Evolutionary conservation across 2,113 vertebrate species (phyloP).

Genomic region (Melanotaenia duboulayi): DNA sequence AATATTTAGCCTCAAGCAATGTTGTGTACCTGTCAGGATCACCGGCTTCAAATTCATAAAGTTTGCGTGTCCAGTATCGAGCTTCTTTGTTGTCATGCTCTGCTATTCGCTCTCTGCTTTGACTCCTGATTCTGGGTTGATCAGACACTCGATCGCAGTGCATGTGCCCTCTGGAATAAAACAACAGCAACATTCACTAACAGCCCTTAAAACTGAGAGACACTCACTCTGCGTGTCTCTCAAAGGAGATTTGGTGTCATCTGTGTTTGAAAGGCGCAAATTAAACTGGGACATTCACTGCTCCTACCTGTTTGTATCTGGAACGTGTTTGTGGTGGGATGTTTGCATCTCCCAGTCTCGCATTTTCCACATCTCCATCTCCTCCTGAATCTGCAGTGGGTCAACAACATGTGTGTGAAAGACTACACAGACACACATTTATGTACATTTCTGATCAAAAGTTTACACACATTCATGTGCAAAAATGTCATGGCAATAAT

Average conservation of each 20-base stretch:
- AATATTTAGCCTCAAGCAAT: background rate
- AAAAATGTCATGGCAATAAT: background rate
- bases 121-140: conserved; percentile 74
- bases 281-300: conserved; percentile 22
- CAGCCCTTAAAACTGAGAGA: conserved; percentile 8
- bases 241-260: background rate
- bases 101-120: conserved; percentile 72
- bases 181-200: conserved; percentile 8
- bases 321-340: conserved; percentile 79
- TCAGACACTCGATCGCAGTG: conserved; percentile 91
- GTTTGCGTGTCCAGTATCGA: conserved; percentile 91
- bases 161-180: conserved; percentile 85
- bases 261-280: conserved; percentile 21
- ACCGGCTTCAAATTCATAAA: conserved; percentile 92
- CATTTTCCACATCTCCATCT: conserved; percentile 98
- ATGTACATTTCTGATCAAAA: background rate
- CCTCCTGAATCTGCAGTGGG: conserved; percentile 92
- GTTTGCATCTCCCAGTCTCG: conserved; percentile 89
- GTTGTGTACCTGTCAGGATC: conserved; percentile 90
- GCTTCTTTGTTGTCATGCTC: conserved; percentile 88
- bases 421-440: conserved; percentile 2
- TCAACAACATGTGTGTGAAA: conserved; percentile 21
- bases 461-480: background rate
- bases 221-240: background rate
- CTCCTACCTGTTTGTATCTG: conserved; percentile 55